Conservation (phyloP, 2,888 invertebrate genomes). For the Metallyticus violacea region DNA sequence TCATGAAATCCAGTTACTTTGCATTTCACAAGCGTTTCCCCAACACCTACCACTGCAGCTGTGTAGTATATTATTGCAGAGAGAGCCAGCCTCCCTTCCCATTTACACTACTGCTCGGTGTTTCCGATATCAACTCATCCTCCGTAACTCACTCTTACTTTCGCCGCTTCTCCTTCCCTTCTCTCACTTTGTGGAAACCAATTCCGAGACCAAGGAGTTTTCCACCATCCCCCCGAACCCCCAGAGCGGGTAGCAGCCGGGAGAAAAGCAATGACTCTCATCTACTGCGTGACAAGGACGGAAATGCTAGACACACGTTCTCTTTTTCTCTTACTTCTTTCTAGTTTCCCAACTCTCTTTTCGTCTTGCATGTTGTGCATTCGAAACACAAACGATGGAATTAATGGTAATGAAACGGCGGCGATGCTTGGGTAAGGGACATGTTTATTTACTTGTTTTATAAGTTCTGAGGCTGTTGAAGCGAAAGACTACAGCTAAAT, state of each 20-base stretch:
- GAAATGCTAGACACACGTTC: too few species aligned
- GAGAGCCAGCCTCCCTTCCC: not conserved
- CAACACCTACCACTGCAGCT: not conserved
- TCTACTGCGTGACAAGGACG: not conserved
- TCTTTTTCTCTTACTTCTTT: not conserved
- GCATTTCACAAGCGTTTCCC: not conserved
- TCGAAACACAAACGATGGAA: not conserved
- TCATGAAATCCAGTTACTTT: not conserved
- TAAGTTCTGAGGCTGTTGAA: not conserved
- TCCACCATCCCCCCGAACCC: not conserved
- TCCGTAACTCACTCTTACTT: not conserved
- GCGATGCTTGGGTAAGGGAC: not conserved
- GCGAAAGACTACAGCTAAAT: not conserved
- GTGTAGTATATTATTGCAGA: not conserved
- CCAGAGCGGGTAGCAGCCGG: not conserved
- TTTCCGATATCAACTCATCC: constrained; percentile 5
- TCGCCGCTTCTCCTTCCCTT: not conserved
- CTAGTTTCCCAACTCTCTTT: not conserved
- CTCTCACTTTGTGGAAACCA: constrained; percentile 9
- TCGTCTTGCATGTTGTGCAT: not conserved
- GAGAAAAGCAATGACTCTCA: not conserved
- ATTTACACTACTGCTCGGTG: not conserved
- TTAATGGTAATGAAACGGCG: not conserved
- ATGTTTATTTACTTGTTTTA: not conserved
- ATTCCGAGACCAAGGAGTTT: not conserved